phyloP scores from a whole-genome alignment of 2,888 invertebrate species.

The Hylaea fasciaria region DNA sequence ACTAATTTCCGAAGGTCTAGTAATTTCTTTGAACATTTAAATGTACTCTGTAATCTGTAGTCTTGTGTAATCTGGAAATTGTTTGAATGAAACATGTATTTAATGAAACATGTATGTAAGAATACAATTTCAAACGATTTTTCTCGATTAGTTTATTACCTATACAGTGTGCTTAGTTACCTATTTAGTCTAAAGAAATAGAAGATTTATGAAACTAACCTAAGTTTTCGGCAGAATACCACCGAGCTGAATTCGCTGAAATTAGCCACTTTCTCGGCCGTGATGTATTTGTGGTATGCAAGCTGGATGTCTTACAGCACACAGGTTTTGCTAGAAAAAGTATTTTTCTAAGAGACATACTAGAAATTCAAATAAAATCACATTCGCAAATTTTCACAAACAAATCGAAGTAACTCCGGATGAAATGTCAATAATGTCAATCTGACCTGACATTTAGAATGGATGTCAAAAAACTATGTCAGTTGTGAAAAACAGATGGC shows the following conservation, averaged over 20 bases:
- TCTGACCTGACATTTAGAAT: too few relatives aligned
- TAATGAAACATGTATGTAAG: background rate
- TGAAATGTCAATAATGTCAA: too few relatives aligned
- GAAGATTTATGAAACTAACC: slow-evolving; percentile 65
- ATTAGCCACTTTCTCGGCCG: slow-evolving; percentile 67
- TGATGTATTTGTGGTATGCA: slow-evolving; percentile 61
- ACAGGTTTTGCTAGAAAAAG: slow-evolving; percentile 67
- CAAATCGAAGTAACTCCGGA: slow-evolving; percentile 44
- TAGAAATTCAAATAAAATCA: slow-evolving; percentile 50
- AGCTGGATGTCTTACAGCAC: slow-evolving; percentile 62
- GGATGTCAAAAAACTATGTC: too few relatives aligned
- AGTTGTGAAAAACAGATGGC: too few relatives aligned
- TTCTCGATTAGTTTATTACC: background rate
- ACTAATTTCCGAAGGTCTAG: too few relatives aligned
- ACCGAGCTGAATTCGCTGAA: slow-evolving; percentile 64
- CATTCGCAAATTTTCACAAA: slow-evolving; percentile 56
- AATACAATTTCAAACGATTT: background rate
- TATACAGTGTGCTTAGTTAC: background rate
- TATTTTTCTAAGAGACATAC: slow-evolving; percentile 77
- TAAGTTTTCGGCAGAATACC: slow-evolving; percentile 74
- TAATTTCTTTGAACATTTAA: too few relatives aligned
- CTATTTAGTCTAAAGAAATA: background rate
- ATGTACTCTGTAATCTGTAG: too few relatives aligned
- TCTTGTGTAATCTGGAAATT: too few relatives aligned
- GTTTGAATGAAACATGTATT: too few relatives aligned